Conservation (phyloP, 2,797 vertebrate genomes). For the Ateles fusciceps region DNA sequence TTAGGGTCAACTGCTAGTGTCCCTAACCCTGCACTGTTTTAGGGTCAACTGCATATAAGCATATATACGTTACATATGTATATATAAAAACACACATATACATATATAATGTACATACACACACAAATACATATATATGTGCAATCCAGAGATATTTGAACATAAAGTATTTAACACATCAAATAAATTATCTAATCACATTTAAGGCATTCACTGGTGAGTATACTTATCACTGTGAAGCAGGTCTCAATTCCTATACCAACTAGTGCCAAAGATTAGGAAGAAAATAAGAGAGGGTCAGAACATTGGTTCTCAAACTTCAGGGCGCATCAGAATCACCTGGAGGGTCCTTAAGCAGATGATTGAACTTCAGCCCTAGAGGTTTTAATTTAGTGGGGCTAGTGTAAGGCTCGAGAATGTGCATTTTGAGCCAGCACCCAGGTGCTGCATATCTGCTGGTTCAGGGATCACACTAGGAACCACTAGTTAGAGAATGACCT, state of each 20-base stretch:
- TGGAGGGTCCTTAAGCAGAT: background rate
- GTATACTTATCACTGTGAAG: background rate
- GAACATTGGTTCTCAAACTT: background rate
- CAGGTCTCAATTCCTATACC: background rate
- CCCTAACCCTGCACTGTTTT: too few species aligned
- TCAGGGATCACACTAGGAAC: background rate
- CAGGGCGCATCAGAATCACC: background rate
- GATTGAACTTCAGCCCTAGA: background rate
- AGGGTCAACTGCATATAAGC: too few species aligned
- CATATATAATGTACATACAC: too few species aligned
- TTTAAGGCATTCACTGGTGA: background rate
- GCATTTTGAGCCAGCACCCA: background rate
- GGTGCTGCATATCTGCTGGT: background rate
- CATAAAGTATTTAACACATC: background rate
- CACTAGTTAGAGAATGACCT: background rate
- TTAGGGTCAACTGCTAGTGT: too few species aligned
- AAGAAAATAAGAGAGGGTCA: background rate
- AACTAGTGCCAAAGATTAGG: background rate
- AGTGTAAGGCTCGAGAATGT: background rate
- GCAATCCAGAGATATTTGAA: background rate
- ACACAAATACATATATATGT: too few species aligned
- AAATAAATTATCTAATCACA: background rate
- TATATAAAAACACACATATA: too few species aligned
- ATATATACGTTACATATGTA: too few species aligned
- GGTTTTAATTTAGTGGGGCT: background rate